Percentiles rank a stretch among this genome's conserved stretches.
Conservation (phyloP, 2,797 vertebrate genomes). For the Paramormyrops hopkinsi region DNA sequence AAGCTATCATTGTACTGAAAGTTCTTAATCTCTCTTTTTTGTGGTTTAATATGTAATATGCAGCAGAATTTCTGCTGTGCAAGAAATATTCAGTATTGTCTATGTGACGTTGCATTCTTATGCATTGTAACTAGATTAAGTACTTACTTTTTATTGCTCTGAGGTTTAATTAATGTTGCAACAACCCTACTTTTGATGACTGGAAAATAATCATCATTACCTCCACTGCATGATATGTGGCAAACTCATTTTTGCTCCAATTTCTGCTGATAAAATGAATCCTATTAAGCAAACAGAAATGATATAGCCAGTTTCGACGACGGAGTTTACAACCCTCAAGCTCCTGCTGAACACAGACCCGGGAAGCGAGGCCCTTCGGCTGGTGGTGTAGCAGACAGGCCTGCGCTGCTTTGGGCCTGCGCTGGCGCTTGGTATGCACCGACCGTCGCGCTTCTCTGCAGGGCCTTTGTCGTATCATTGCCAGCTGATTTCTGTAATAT, state of each 20-base stretch:
- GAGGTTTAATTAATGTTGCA: constrained; percentile 11
- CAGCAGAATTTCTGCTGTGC: neutral
- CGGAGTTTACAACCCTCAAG: neutral
- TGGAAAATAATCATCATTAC: constrained; percentile 1
- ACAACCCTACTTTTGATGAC: neutral
- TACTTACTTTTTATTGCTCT: neutral
- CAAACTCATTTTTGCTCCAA: neutral
- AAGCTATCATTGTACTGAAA: neutral
- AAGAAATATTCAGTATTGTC: neutral
- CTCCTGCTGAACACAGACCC: neutral
- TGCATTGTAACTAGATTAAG: neutral
- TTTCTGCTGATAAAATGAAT: neutral
- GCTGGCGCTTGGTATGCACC: constrained; percentile 32
- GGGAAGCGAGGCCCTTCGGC: neutral
- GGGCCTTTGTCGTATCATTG: constrained; percentile 40
- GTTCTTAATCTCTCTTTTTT: neutral
- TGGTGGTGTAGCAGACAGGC: neutral
- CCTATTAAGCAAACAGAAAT: neutral
- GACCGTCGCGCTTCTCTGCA: constrained; percentile 22
- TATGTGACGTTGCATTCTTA: neutral
- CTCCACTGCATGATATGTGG: neutral
- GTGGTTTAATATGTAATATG: neutral
- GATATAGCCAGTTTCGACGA: neutral
- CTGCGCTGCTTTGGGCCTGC: neutral
- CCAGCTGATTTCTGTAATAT: constrained; percentile 37